phyloP scores from a whole-genome alignment of 1,140 invertebrate genomes.

The Dicyema japonicum region DNA sequence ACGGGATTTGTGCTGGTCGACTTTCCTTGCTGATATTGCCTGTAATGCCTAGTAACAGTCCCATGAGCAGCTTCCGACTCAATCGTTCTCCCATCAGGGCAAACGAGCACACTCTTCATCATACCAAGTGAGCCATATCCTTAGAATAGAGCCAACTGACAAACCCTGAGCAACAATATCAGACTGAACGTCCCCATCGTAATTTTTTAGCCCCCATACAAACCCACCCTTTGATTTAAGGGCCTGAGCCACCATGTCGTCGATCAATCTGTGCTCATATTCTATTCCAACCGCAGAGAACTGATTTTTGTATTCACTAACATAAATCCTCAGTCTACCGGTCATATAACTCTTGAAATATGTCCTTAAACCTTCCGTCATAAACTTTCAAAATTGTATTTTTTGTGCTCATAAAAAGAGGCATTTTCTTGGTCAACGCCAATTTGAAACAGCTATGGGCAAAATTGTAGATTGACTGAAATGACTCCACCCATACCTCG shows the following conservation, averaged over 20 bases:
- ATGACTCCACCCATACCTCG: constrained; percentile 20
- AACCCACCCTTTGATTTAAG: constrained; percentile 91
- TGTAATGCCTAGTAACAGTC: constrained; percentile 21
- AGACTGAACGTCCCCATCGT: constrained; percentile 91
- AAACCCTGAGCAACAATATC: constrained; percentile 71
- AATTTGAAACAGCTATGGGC: constrained; percentile 73
- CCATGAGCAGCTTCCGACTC: constrained; percentile 22
- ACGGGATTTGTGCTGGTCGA: constrained; percentile 21
- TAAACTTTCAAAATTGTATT: constrained; percentile 95
- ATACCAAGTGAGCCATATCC: constrained; percentile 20
- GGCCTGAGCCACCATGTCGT: constrained; percentile 91
- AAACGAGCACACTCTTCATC: constrained; percentile 20
- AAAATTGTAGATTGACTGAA: constrained; percentile 42
- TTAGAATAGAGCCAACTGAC: constrained; percentile 17
- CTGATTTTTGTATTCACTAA: neutral
- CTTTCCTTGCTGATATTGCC: constrained; percentile 33
- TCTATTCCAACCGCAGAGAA: constrained; percentile 10
- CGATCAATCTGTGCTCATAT: constrained; percentile 94
- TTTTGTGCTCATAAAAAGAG: constrained; percentile 80
- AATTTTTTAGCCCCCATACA: constrained; percentile 97
- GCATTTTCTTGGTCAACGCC: constrained; percentile 48
- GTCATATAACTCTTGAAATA: constrained; percentile 86
- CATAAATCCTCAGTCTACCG: constrained; percentile 22
- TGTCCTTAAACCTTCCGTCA: constrained; percentile 90
- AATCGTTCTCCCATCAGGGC: constrained; percentile 22